phyloP scores from a whole-genome alignment of 2,888 invertebrate genomes.

The Tiliacea citrago region DNA sequence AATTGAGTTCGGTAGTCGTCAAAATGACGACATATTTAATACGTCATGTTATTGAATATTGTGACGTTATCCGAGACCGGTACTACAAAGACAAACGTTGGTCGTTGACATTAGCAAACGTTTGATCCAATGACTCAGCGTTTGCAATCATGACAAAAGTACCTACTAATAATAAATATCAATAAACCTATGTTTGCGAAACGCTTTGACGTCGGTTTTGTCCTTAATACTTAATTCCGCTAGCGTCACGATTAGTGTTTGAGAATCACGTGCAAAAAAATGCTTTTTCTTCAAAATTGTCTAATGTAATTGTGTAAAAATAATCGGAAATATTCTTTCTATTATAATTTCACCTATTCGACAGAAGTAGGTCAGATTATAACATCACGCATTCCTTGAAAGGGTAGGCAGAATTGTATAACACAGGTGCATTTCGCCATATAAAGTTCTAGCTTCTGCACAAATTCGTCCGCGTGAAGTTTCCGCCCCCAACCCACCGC shows the following conservation, averaged over 20 bases:
- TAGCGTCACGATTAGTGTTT: not conserved
- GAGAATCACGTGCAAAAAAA: not conserved
- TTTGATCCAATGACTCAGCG: constrained; percentile 20
- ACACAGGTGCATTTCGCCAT: no score
- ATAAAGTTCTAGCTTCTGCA: not conserved
- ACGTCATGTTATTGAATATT: constrained; percentile 12
- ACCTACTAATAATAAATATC: not conserved
- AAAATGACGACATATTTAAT: constrained; percentile 1
- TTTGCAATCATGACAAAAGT: not conserved
- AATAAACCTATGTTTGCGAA: constrained; percentile 19
- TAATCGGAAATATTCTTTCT: not conserved
- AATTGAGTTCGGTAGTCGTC: no score
- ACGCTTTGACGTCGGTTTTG: constrained; percentile 17
- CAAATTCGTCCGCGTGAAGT: not conserved
- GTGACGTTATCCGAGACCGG: not conserved
- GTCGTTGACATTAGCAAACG: not conserved
- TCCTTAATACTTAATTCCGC: constrained; percentile 14
- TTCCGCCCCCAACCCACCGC: no score
- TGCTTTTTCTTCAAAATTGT: not conserved
- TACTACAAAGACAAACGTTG: not conserved
- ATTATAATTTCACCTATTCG: no score
- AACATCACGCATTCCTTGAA: no score
- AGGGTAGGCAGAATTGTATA: not conserved
- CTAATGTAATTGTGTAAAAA: not conserved
- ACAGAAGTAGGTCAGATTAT: no score